Evolutionary conservation across 2,113 vertebrate species (phyloP).

Genomic region (Xerus inauris): DNA sequence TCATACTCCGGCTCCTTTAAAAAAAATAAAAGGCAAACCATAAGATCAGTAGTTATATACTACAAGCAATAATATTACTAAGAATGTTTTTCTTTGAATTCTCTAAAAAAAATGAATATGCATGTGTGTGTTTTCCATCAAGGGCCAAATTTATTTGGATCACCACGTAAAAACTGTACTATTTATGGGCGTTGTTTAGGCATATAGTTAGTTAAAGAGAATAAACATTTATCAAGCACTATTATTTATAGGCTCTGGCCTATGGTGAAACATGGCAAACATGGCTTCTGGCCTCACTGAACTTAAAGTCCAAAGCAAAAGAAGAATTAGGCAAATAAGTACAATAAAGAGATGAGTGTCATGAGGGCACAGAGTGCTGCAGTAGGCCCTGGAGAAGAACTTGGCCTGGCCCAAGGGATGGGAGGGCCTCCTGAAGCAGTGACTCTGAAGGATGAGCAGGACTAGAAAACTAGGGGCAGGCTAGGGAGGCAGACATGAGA

Average conservation of each 20-base stretch:
- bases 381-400: neutral
- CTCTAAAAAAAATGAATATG: neutral
- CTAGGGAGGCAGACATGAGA: neutral
- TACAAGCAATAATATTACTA: neutral
- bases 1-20: constrained; percentile 93
- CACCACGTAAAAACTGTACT: neutral
- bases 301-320: neutral
- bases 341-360: neutral
- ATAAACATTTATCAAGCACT: neutral
- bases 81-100: neutral
- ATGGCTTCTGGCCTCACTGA: neutral
- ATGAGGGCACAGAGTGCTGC: neutral
- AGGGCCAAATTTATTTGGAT: neutral
- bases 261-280: neutral
- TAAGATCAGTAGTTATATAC: neutral
- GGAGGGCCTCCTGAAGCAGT: neutral
- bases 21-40: constrained; percentile 11
- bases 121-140: neutral
- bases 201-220: neutral
- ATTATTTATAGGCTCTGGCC: neutral
- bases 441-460: neutral
- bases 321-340: neutral
- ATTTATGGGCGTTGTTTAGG: neutral
- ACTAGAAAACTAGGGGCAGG: neutral
- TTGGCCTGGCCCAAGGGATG: neutral